A percentile compares a stretch with the other conserved stretches of the same genome.
phyloP scores from a whole-genome alignment of 2,113 vertebrate species.

The human (Homo sapiens) region GRCh38 chr17:71148501-71149000 shows the following conservation, averaged over 20 bases:
- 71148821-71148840: no score
- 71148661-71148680: not conserved
- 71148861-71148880: no score
- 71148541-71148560: not conserved
- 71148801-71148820: no score
- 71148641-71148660: not conserved
- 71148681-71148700: not conserved
- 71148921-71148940: no score
- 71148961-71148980: no score
- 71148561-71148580: not conserved
- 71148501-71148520: not conserved
- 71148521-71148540: not conserved
- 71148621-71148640: not conserved
- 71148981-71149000: no score
- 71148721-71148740: not conserved
- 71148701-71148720: not conserved
- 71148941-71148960: no score
- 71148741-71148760: not conserved
- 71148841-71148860: no score
- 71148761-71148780: not conserved
- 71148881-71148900: no score
- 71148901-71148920: no score
- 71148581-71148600: not conserved
- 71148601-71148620: not conserved
- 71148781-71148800: no score